phyloP scores from a whole-genome alignment of 2,113 vertebrate species.

The Catharus bicknelli region DNA sequence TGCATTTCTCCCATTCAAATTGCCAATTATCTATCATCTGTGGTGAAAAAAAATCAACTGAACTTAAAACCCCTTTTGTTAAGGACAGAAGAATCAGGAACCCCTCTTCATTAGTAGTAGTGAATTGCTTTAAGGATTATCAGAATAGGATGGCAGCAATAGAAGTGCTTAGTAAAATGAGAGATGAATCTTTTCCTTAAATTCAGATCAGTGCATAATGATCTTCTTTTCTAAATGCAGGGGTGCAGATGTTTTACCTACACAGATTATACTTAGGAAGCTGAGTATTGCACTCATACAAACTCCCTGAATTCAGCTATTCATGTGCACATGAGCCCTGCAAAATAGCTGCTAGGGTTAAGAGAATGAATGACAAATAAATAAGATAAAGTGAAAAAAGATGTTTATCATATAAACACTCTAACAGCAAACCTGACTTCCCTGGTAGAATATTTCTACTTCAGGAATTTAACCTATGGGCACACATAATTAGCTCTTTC shows the following conservation, averaged over 20 bases:
- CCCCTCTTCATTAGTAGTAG: conserved; percentile 15
- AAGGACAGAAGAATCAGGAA: conserved; percentile 25
- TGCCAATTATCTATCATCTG: conserved; percentile 25
- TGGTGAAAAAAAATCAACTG: conserved; percentile 6
- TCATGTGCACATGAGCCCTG: not conserved
- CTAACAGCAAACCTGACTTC: conserved; percentile 14
- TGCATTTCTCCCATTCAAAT: conserved; percentile 36
- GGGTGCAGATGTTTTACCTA: not conserved
- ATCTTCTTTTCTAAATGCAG: not conserved
- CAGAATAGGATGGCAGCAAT: conserved; percentile 12
- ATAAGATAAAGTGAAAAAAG: not conserved
- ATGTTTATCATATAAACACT: conserved; percentile 15
- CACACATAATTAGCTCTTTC: conserved; percentile 67
- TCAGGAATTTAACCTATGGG: conserved; percentile 21
- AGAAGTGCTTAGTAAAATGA: conserved; percentile 10
- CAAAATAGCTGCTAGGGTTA: conserved; percentile 8
- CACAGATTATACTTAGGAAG: not conserved
- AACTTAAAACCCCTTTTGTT: conserved; percentile 43
- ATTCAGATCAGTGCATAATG: not conserved
- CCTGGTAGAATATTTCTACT: conserved; percentile 12
- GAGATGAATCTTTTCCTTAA: conserved; percentile 17
- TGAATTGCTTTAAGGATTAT: conserved; percentile 28
- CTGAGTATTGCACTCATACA: not conserved
- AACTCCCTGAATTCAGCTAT: not conserved
- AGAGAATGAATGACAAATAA: not conserved